phyloP scores from a whole-genome alignment of 2,797 vertebrate genomes.

The Pseudochirops cupreus region DNA sequence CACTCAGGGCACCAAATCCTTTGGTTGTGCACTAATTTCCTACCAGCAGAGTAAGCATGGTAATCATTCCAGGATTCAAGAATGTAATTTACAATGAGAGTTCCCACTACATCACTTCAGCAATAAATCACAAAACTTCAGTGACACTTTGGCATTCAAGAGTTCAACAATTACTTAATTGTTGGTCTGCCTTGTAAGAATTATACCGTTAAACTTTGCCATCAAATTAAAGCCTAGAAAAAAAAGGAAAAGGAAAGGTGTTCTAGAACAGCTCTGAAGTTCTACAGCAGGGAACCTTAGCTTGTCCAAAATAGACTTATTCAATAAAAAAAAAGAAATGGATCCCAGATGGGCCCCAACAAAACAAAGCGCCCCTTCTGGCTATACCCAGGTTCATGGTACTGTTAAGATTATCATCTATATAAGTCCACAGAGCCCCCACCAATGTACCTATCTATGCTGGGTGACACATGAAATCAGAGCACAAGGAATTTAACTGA shows the following conservation, averaged over 20 bases:
- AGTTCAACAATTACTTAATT: background rate
- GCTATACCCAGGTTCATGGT: background rate
- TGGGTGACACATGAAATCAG: background rate
- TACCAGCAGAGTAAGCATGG: background rate
- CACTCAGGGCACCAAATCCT: background rate
- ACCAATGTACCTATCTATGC: background rate
- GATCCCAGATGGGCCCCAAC: background rate
- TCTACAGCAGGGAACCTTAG: background rate
- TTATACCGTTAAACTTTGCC: background rate
- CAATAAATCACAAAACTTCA: background rate
- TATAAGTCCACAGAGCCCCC: background rate
- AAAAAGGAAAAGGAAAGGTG: background rate
- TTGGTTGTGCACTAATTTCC: background rate
- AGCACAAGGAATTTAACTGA: background rate
- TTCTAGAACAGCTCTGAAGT: background rate
- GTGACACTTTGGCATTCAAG: background rate
- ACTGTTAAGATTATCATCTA: background rate
- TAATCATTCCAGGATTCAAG: background rate
- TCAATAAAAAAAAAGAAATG: background rate
- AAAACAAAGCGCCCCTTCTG: background rate
- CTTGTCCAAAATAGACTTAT: background rate
- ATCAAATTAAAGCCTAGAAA: background rate
- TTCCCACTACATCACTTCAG: background rate
- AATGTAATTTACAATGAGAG: background rate
- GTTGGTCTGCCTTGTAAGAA: background rate